phyloP scores from a whole-genome alignment of 1,140 invertebrate species.

The Dendroctonus ponderosae region DNA sequence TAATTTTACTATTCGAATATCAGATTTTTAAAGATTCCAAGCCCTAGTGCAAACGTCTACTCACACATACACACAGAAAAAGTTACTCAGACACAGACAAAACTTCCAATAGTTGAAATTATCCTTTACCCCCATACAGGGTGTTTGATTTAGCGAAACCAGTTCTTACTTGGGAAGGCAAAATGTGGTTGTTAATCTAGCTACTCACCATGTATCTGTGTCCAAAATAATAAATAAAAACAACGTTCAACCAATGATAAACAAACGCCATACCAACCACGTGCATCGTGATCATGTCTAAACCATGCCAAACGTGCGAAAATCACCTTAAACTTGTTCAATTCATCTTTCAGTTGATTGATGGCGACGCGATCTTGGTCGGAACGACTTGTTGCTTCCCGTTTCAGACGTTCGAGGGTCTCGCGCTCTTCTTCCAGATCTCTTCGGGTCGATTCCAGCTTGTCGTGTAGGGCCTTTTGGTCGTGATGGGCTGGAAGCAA shows the following conservation, averaged over 20 bases:
- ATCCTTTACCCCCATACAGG: too few species aligned
- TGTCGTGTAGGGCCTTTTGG: constrained; percentile 77
- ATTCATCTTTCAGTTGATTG: constrained; percentile 73
- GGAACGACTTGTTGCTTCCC: constrained; percentile 65
- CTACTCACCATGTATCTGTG: constrained; percentile 18
- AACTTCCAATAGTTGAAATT: too few species aligned
- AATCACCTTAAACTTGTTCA: constrained; percentile 58
- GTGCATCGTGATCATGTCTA: constrained; percentile 20
- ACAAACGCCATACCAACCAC: constrained; percentile 7
- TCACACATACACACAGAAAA: too few species aligned
- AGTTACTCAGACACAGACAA: too few species aligned
- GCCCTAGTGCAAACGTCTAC: too few species aligned
- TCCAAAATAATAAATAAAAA: constrained; percentile 27
- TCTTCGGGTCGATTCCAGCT: constrained; percentile 65
- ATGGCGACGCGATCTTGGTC: constrained; percentile 71
- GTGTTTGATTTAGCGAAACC: too few species aligned
- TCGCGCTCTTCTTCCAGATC: constrained; percentile 71
- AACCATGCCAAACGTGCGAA: constrained; percentile 6
- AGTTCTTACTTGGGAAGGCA: too few species aligned
- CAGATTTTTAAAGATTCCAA: too few species aligned
- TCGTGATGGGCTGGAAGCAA: constrained; percentile 71
- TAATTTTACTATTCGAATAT: too few species aligned
- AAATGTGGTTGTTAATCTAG: too few species aligned
- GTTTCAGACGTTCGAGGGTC: constrained; percentile 64
- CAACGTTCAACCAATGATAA: constrained; percentile 27